phyloP scores from a whole-genome alignment of 2,888 invertebrate species.

The Cataglyphis altisquamis region DNA sequence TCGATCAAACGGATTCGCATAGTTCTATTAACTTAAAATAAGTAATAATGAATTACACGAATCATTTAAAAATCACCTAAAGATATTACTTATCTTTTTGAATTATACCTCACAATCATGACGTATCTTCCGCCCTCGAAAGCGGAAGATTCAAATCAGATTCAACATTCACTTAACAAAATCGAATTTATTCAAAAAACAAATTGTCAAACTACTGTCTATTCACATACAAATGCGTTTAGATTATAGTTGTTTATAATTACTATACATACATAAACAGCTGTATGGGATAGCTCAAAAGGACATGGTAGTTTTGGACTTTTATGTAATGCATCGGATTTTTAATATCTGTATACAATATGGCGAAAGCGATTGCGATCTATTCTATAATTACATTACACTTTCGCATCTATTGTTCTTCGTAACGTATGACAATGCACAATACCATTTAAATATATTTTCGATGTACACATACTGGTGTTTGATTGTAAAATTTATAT shows the following conservation, averaged over 20 bases:
- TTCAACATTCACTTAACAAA: background rate
- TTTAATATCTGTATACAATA: background rate
- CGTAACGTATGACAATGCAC: background rate
- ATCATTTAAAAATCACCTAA: background rate
- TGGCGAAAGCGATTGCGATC: background rate
- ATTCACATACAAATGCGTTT: too few relatives aligned
- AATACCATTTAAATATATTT: background rate
- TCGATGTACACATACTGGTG: background rate
- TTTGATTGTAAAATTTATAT: background rate
- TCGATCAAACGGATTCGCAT: background rate
- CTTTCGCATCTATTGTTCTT: conserved; percentile 2
- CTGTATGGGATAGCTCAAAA: background rate
- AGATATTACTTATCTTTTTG: background rate
- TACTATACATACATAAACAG: background rate
- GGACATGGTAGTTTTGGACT: background rate
- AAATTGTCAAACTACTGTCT: background rate
- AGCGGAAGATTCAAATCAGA: background rate
- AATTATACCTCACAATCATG: too few relatives aligned
- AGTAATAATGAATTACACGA: background rate
- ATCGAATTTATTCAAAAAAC: background rate
- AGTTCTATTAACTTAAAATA: background rate
- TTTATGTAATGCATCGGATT: background rate
- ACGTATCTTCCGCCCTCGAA: too few relatives aligned
- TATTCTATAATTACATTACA: background rate
- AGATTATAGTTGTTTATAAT: background rate